phyloP scores from a whole-genome alignment of 2,888 invertebrate genomes.

The Tethea ocularis region DNA sequence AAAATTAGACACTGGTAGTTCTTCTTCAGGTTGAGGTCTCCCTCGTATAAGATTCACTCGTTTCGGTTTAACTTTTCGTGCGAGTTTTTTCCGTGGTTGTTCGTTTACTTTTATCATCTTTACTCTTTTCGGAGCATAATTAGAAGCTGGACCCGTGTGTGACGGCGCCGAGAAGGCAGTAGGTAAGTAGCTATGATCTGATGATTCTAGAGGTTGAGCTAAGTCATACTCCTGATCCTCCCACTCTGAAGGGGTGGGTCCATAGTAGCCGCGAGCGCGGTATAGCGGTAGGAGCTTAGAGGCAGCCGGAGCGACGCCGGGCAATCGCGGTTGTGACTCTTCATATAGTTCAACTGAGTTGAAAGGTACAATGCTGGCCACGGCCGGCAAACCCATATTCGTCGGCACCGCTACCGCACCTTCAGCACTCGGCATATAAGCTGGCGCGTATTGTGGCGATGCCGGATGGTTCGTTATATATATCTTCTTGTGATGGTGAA shows the following conservation, averaged over 20 bases:
- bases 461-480: slow-evolving; percentile 80
- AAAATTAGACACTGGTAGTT: slow-evolving; percentile 69
- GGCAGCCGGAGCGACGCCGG: slow-evolving; percentile 49
- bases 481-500: slow-evolving; percentile 81
- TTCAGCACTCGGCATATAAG: slow-evolving; percentile 72
- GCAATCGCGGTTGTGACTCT: slow-evolving; percentile 53
- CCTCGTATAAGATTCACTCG: slow-evolving; percentile 50
- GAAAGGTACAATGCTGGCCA: slow-evolving; percentile 59
- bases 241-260: slow-evolving; percentile 64
- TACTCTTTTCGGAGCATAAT: slow-evolving; percentile 60
- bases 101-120: slow-evolving; percentile 72
- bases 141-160: slow-evolving; percentile 35
- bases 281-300: slow-evolving; percentile 75
- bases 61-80: slow-evolving; percentile 68
- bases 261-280: slow-evolving; percentile 76
- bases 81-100: slow-evolving; percentile 59
- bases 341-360: slow-evolving; percentile 68
- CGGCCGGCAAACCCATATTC: slow-evolving; percentile 62
- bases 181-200: slow-evolving; percentile 52
- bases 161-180: slow-evolving; percentile 52
- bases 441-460: slow-evolving; percentile 75
- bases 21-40: slow-evolving; percentile 62
- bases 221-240: slow-evolving; percentile 70
- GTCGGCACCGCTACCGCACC: slow-evolving; percentile 68
- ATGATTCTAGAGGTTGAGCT: slow-evolving; percentile 53